Conservation (phyloP, 2,888 invertebrate species). For the Eugnorisma glareosa region DNA sequence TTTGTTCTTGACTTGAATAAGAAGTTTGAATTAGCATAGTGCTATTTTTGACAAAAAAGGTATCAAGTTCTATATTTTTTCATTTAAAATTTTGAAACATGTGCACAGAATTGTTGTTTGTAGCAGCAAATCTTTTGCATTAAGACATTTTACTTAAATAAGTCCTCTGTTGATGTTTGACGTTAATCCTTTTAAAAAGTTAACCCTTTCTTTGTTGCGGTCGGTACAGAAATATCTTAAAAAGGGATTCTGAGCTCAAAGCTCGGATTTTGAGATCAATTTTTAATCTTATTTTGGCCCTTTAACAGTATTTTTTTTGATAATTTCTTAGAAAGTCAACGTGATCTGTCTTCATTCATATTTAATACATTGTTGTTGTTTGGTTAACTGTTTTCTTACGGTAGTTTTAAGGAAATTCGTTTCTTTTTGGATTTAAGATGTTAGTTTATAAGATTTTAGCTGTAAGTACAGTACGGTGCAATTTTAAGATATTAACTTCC, state of each 20-base stretch:
- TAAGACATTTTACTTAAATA: constrained; percentile 68
- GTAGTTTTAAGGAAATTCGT: constrained; percentile 42
- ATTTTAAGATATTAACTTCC: constrained; percentile 1
- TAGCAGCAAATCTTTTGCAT: constrained; percentile 54
- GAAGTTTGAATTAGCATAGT: not conserved
- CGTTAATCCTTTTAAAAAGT: constrained; percentile 81
- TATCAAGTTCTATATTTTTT: not conserved
- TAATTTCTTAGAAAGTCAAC: constrained; percentile 56
- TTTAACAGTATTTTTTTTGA: constrained; percentile 64
- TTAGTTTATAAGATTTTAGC: constrained; percentile 10
- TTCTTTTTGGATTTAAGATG: constrained; percentile 4
- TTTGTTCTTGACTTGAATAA: not conserved
- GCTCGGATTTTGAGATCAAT: constrained; percentile 61
- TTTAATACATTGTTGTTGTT: constrained; percentile 33
- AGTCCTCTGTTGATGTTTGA: constrained; percentile 69
- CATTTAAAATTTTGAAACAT: constrained; percentile 1
- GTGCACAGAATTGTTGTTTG: constrained; percentile 17
- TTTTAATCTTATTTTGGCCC: constrained; percentile 75
- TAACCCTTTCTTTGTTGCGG: constrained; percentile 74
- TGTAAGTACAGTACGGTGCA: not conserved
- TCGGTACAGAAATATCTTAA: constrained; percentile 64
- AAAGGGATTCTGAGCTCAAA: constrained; percentile 61
- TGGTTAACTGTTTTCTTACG: constrained; percentile 39
- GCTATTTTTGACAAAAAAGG: not conserved
- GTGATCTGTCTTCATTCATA: constrained; percentile 26